Evolutionary conservation across 2,797 vertebrate species (phyloP).

Genomic region (Falco berigora): DNA sequence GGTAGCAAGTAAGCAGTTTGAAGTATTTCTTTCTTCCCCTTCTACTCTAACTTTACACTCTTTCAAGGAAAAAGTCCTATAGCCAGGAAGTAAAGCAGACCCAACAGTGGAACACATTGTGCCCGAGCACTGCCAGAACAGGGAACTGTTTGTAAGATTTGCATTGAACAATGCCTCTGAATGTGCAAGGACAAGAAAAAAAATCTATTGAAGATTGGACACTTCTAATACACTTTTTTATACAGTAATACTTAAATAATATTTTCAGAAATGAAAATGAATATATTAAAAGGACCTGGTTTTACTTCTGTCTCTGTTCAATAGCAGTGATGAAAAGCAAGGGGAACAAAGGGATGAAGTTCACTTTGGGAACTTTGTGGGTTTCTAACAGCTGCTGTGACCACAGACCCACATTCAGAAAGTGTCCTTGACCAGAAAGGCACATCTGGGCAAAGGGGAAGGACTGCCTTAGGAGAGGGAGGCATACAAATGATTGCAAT

Average conservation of each 20-base stretch:
- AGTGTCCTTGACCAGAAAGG: neutral
- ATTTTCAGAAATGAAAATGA: neutral
- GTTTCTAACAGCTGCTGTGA: neutral
- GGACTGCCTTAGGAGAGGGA: neutral
- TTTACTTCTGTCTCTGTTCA: neutral
- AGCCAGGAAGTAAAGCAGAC: neutral
- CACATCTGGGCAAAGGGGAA: neutral
- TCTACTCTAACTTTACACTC: neutral
- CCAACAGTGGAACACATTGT: fast-evolving
- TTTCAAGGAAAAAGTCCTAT: neutral
- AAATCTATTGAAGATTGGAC: neutral
- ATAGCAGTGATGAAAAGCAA: neutral
- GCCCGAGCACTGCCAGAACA: neutral
- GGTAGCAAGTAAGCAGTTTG: neutral
- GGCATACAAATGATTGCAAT: neutral
- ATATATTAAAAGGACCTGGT: neutral
- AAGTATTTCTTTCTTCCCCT: neutral
- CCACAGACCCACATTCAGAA: fast-evolving
- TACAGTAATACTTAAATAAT: neutral
- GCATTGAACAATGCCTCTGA: neutral
- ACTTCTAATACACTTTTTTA: neutral
- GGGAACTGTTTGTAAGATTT: fast-evolving
- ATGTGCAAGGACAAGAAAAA: neutral
- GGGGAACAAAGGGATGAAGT: neutral
- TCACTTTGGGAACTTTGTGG: neutral